Evolutionary conservation across 2,888 invertebrate genomes (phyloP), one percentile per base, ranked within the genome.

Genomic region (Kryphioiulus occultus): DNA sequence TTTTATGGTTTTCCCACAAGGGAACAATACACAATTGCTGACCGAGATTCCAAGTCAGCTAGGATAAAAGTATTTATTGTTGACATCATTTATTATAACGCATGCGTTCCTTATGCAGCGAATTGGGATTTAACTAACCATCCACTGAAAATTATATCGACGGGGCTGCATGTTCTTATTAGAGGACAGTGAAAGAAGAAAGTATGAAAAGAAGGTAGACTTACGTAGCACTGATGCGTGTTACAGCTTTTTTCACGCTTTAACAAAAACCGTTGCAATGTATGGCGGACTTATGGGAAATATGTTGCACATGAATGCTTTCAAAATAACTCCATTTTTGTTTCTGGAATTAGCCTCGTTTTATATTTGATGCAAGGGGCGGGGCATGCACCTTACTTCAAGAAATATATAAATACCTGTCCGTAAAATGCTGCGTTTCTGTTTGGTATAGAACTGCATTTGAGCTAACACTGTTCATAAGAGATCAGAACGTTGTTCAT

Each of bases 1-100:
- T 84, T 84, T 84, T 84, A 84, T 84, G 84, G 84, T 42, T 84
- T 84, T 42, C 84, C 84, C 35, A 42, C 35, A 84, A 35, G 5
- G 42, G 19, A 84, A 84, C 84, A 84, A 84, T 35, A 84, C 84
- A 84, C 84, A 84, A 84, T 84, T 84, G 84, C 84, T 84, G 84
- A 84, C 84, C 84, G 84, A 84, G 39, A 39, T 84, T 84, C 42
- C 39, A 39, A 35, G 35, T 35, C 35, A 17, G 84, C 42, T 84
- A 26, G n/a, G 68, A 68, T 68, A 68, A 68, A 68, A 68, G 26
- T 26, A 39, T 84, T 84, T 84, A 39, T 17, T 84, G n/a, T 42
- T 84, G 84, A 39, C 42, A 84, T 84, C 84, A n/a, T 39, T 84
- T 84, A 84, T 84, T 32, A 32, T 35, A 42, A 39, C 30, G 68